Evolutionary conservation across 1,140 invertebrate species (phyloP).

Genomic region (Patella vulgata): DNA sequence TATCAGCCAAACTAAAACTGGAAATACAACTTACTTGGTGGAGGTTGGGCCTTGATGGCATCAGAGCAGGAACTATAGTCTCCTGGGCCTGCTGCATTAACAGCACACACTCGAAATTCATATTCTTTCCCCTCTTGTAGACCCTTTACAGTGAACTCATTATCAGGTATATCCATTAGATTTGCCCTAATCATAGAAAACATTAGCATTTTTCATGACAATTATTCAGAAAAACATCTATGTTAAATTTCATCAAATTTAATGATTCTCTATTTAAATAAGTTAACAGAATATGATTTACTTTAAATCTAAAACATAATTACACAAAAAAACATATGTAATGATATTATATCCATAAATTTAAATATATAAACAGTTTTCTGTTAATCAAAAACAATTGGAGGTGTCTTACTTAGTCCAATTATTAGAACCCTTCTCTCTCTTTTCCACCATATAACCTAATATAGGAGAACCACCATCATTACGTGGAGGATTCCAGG

Average conservation of each 20-base stretch:
- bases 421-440: conserved; percentile 77
- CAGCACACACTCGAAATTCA: conserved; percentile 94
- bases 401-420: conserved; percentile 67
- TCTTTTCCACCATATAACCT: conserved; percentile 91
- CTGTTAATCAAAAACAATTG: too few relatives aligned
- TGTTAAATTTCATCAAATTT: too few relatives aligned
- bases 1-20: neutral
- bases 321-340: too few relatives aligned
- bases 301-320: too few relatives aligned
- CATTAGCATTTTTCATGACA: neutral
- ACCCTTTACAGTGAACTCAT: conserved; percentile 82
- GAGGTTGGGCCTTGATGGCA: conserved; percentile 85
- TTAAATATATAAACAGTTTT: too few relatives aligned
- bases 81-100: conserved; percentile 96
- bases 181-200: conserved; percentile 48
- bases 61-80: conserved; percentile 91
- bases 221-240: too few relatives aligned
- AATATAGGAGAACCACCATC: conserved; percentile 82
- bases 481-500: conserved; percentile 91
- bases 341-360: too few relatives aligned
- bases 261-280: too few relatives aligned
- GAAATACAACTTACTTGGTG: conserved; percentile 73
- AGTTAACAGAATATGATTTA: too few relatives aligned
- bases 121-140: conserved; percentile 96
- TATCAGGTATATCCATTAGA: conserved; percentile 52